Base-by-base conservation (phyloP, 2,888 invertebrate species). In the Parnassius glacialis region DNA sequence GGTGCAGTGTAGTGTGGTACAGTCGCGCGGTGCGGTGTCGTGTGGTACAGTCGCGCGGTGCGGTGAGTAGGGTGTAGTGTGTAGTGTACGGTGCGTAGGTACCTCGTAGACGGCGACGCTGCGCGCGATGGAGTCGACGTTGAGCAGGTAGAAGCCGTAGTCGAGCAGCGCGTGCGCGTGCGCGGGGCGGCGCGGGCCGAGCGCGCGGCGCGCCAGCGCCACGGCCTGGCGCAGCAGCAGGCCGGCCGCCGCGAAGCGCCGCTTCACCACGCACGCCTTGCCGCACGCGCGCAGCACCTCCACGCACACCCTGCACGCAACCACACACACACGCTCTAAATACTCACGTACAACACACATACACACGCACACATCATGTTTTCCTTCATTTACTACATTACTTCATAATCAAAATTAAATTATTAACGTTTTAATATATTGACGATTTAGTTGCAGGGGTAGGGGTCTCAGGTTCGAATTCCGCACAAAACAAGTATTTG, bases 81-180 rank as follows among this genome's bases (percentile, higher is more conserved):
- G 25, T n/a, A n/a, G n/a, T n/a, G n/a, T n/a, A n/a, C n/a, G n/a
- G n/a, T n/a, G n/a, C n/a, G n/a, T n/a, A n/a, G n/a, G n/a, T 1
- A 95, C 95, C 93, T 95, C 94, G 80, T 97, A 98, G 0, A 97
- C 94, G 65, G 94, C 92, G n/a, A 98, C 96, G 76, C 97, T 96
- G 77, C 96, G 95, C 67, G 93, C 93, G 68, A 97, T 95, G 59
- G 95, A 95, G 89, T 98, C 98, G 59, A 96, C 95, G 85, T 98
- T 97, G 70, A 98, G 93, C 74, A 98, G 92, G 82, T 96, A 98
- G 92, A 97, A 98, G 68, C 97, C 98, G 84, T 96, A 97, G 90
- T 98, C 97, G 70, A 96, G 92, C 64, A 98, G 92, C 51, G 96
- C 95, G 81, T 97, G 96, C 34, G 97, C 95, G 82, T 95, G 96